Base-by-base conservation (phyloP, 2,888 invertebrate genomes). In the Diarsia dahlii region DNA sequence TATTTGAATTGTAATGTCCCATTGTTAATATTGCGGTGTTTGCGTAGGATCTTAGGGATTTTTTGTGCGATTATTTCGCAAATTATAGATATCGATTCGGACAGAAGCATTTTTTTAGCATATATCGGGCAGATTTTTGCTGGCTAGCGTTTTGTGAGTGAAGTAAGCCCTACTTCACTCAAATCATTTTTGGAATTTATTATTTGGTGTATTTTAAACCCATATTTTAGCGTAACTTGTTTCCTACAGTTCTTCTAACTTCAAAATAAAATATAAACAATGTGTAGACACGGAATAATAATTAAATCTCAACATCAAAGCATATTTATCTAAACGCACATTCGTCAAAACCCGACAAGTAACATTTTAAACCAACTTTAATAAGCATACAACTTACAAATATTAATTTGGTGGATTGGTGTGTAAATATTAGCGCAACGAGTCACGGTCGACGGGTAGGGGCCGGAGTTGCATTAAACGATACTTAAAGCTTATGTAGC, bases 351-450 rank as follows among this genome's bases (percentile, higher is more conserved):
- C 67, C 50, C 63, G 56, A 81, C 81, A 87, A 86, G 84, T 84
- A 85, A 82, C 84, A 88, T 86, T 89, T 90, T 89, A 89, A 91
- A 89, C 87, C 89, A 87, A 87, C 86, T 83, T 90, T 91, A 92
- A 91, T 92, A 89, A 91, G 87, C 88, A 89, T 83, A 89, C 91
- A 91, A 79, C 81, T 87, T 78, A 82, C 81, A 93, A 94, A 94
- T 94, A 95, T 95, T 95, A 94, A 95, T 95, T 92, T 92, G 88
- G 92, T 92, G 92, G 92, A 94, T 94, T 92, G 94, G 85, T 88
- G 77, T 77, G 92, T 91, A 91, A 95, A 95, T 93, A 93, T 94
- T 94, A 90, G 91, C 83, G 78, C 87, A 90, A 89, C 91, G 88
- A 86, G 88, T 92, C 92, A 93, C 93, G 94, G 92, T 91, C 88